These are phyloP conservation scores for Saimiri boliviensis DNA, from an alignment of 2,113 vertebrate genomes.

Conservation along the genomic window DNA sequence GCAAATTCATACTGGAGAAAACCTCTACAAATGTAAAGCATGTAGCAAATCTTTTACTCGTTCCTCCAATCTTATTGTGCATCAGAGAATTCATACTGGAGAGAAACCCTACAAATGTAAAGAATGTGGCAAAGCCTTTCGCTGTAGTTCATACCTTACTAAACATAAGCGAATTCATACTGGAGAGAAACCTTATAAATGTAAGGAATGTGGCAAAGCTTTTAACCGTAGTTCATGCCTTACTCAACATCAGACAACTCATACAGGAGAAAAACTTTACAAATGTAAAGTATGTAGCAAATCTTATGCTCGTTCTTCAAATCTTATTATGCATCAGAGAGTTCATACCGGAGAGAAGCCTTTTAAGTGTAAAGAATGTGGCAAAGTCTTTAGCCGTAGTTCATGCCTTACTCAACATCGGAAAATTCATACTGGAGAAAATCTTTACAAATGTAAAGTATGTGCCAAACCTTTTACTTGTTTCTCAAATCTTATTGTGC, in stretches of 20 bases:
- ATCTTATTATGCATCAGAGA: background rate
- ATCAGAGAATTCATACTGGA: background rate
- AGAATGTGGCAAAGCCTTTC: background rate
- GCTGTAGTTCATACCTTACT: background rate
- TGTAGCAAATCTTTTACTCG: background rate
- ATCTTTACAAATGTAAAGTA: background rate
- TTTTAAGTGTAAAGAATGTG: background rate
- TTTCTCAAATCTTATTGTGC: too few species aligned
- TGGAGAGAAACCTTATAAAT: background rate
- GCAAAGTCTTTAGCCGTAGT: background rate
- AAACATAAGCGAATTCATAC: background rate
- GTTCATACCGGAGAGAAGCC: background rate
- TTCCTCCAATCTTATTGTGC: background rate
- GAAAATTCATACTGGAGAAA: background rate
- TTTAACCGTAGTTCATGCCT: background rate
- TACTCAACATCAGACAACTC: background rate
- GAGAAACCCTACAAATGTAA: background rate
- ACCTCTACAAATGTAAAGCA: background rate
- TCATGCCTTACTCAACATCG: background rate
- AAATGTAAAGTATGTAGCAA: background rate
- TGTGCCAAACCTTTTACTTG: too few species aligned
- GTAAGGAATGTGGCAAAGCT: background rate
- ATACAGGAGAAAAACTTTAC: background rate
- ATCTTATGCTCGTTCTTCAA: background rate
- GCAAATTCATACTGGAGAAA: background rate